Evolutionary conservation across 2,888 invertebrate species (phyloP), one percentile per base, ranked within the genome.

Genomic region (Galeruca laticollis): DNA sequence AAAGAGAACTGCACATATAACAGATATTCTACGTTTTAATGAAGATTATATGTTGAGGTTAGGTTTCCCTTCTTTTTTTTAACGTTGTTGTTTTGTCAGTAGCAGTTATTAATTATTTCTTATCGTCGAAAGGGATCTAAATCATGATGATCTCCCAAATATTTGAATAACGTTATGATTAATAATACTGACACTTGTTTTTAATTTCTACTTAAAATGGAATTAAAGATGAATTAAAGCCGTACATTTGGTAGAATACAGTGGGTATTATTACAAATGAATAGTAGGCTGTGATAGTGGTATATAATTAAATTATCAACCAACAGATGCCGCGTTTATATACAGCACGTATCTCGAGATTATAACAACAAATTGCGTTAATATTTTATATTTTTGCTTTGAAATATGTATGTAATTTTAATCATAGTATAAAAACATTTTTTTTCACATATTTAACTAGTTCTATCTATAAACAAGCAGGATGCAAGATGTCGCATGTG

Each of bases 181-280:
- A 52, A 59, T 62, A 31, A 62, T 57, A 26, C 21, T 10, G 4
- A 59, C 67, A 61, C 35, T 40, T 69, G 69, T 61, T 73, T 69
- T 71, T 69, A 71, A 73, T 68, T 73, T 71, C 68, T 63, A 72
- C 75, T 75, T 73, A 74, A 77, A 78, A 78, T 77, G 76, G 76
- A 78, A 78, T 78, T 78, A 78, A 75, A 75, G 68, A 70, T 43
- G 66, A 62, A 73, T 71, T 73, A 73, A 68, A 71, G 52, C 77
- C 76, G 76, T 76, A 73, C 75, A 77, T 78, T 80, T 80, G 79
- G 76, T 73, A 79, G 77, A 81, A 80, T 80, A 82, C 77, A 78
- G 80, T 78, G 79, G 80, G 80, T 83, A 82, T 82, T 79, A 82
- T 83, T 82, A 82, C 81, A 78, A 77, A 78, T 81, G 81, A 82